Evolutionary conservation across 2,888 invertebrate species (phyloP), one percentile per base, ranked within the genome.

Genomic region (Heteropelma amictum): DNA sequence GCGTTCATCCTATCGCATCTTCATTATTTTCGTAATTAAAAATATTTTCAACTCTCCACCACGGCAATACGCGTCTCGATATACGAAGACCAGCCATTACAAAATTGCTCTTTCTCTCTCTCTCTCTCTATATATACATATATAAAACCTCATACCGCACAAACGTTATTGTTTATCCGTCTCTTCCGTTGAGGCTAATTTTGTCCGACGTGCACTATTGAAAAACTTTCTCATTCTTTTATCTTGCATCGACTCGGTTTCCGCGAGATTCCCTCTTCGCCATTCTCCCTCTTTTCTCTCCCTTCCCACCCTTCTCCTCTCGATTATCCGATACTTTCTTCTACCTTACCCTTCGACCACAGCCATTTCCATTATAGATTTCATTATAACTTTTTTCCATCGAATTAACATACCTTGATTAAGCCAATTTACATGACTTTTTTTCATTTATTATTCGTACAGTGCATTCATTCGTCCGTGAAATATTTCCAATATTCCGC

Each of bases 11-110:
- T 38, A n/a, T 69, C 72, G 45, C 42, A 30, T 54, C 64, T 63
- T 74, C 76, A 60, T 79, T 70, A 78, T 67, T 58, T 70, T 47
- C 64, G 70, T 74, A 78, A 78, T 78, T 77, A 78, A 78, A 79
- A 78, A 74, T 77, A 77, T 77, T 75, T 78, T 64, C 35, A 63
- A 47, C 56, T 65, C 19, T 42, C 33, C 42, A 26, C 23, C 35
- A 10, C 17, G 17, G n/a, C n/a, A n/a, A n/a, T n/a, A 35, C 12
- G 8, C 33, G 21, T 58, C 38, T 19, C 45, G 67, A 33, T 28
- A n/a, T n/a, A n/a, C n/a, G n/a, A n/a, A n/a, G n/a, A 60, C 30
- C 10, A 28, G 51, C 63, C 76, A 73, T 71, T 73, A 73, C 45
- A 71, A 79, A 76, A 70, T 68, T 73, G 64, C 65, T 58, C 49